Conservation (phyloP, 2,113 vertebrate species). For the Aptenodytes forsteri region DNA sequence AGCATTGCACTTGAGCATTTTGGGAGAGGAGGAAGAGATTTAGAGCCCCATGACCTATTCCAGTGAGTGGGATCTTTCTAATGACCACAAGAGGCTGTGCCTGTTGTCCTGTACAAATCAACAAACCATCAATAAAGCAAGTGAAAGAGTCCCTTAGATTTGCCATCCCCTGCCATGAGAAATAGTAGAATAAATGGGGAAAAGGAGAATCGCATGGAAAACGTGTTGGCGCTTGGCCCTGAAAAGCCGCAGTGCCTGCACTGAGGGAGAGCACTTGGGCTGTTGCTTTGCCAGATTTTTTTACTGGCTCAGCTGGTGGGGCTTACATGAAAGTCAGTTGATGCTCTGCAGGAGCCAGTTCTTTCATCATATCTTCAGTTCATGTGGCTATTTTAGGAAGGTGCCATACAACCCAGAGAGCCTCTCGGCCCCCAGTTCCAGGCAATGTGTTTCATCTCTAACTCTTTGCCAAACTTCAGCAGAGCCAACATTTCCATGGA, state of each 20-base stretch:
- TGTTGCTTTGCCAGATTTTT: constrained; percentile 33
- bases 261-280: not conserved
- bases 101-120: not conserved
- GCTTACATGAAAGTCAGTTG: constrained; percentile 31
- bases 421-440: not conserved
- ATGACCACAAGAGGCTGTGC: not conserved
- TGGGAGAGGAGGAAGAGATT: not conserved
- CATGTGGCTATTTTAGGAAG: constrained; percentile 46
- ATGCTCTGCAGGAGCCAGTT: constrained; percentile 30
- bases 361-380: not conserved
- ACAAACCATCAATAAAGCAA: not conserved
- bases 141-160: not conserved
- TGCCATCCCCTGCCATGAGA: not conserved
- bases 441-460: not conserved
- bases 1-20: not conserved
- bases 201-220: not conserved
- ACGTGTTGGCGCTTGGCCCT: not conserved
- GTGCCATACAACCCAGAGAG: not conserved
- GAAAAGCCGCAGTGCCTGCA: not conserved
- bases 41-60: fast-evolving
- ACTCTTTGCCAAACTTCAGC: not conserved
- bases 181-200: not conserved
- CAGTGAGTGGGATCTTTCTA: not conserved
- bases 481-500: not conserved
- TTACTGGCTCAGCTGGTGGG: constrained; percentile 41